These are phyloP conservation scores for Sylvia atricapilla DNA, from an alignment of 2,113 vertebrate species.

Conservation along the genomic window DNA sequence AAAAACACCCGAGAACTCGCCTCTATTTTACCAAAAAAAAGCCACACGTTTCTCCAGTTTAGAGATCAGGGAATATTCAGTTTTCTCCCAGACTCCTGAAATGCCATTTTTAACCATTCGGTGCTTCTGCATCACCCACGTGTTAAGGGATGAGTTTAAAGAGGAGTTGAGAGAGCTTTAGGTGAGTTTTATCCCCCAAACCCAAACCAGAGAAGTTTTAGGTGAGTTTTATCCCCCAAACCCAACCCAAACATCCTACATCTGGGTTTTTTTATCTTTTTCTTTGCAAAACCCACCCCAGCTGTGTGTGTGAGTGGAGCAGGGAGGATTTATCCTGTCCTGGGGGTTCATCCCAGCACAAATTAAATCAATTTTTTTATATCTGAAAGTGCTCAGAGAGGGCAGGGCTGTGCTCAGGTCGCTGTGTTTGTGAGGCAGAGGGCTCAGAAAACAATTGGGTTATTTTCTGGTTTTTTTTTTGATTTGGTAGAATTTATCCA, in stretches of 20 bases:
- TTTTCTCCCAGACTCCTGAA: fast-evolving
- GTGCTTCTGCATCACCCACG: fast-evolving
- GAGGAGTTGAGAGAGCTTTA: neutral
- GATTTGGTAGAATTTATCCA: neutral
- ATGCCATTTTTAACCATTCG: neutral
- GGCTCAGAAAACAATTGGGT: neutral
- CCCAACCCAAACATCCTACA: too few relatives aligned
- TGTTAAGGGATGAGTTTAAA: neutral
- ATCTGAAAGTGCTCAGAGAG: fast-evolving
- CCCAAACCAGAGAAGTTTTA: too few relatives aligned
- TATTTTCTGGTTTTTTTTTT: neutral
- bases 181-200: too few relatives aligned
- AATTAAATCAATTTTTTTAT: neutral
- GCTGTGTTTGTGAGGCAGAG: neutral
- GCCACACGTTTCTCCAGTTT: neutral
- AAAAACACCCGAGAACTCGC: neutral
- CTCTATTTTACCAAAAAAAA: fast-evolving
- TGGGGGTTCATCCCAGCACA: neutral
- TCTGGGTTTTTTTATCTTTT: neutral
- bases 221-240: too few relatives aligned
- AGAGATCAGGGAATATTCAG: neutral
- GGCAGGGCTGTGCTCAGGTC: neutral
- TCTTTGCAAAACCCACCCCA: fast-evolving
- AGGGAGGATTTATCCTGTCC: neutral
- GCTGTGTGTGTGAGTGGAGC: fast-evolving